Conservation (phyloP, 2,888 invertebrate species). For the Monoplex corrugatus region DNA sequence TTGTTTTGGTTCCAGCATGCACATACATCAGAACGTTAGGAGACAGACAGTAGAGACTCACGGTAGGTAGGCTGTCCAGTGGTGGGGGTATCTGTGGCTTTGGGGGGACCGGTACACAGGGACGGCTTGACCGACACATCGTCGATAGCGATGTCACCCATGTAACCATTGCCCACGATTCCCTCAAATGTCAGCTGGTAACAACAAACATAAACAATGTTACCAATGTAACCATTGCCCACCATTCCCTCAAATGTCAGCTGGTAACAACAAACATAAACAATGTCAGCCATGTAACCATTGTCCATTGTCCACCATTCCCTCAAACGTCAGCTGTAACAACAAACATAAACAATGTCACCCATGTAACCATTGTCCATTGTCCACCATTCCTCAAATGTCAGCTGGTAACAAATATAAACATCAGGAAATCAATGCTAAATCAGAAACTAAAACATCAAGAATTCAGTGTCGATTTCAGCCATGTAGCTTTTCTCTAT, state of each 20-base stretch:
- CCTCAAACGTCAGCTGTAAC: slow-evolving; percentile 78
- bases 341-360: slow-evolving; percentile 71
- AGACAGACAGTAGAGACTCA: slow-evolving; percentile 55
- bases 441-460: no score
- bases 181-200: slow-evolving; percentile 78
- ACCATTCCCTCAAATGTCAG: slow-evolving; percentile 77
- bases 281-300: slow-evolving; percentile 72
- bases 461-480: no score
- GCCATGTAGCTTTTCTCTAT: no score
- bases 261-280: slow-evolving; percentile 64
- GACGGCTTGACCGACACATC: slow-evolving; percentile 68
- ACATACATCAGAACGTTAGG: no score
- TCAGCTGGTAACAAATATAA: slow-evolving; percentile 70
- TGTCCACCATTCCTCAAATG: slow-evolving; percentile 78
- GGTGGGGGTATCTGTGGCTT: slow-evolving; percentile 61
- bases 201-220: slow-evolving; percentile 69
- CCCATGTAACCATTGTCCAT: slow-evolving; percentile 68
- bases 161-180: slow-evolving; percentile 66
- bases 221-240: slow-evolving; percentile 69
- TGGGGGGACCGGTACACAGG: slow-evolving; percentile 64
- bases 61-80: slow-evolving; percentile 62
- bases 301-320: slow-evolving; percentile 68
- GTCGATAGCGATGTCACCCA: slow-evolving; percentile 77
- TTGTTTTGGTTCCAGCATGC: no score
- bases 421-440: no score